Base-by-base conservation (phyloP, 1,140 invertebrate species). In the Cydia splendana region DNA sequence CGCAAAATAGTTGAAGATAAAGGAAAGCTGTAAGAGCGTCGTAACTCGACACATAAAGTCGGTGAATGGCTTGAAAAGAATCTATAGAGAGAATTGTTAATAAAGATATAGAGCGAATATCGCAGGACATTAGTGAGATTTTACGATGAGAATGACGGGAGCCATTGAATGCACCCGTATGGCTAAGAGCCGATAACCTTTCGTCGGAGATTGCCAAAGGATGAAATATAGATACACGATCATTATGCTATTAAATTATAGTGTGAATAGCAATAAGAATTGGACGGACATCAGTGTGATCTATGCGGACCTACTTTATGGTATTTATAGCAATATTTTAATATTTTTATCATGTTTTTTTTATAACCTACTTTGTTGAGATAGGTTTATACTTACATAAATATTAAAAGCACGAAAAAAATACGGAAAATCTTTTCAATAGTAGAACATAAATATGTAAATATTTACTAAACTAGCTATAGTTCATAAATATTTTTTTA, bases 81-180 rank as follows among this genome's bases (percentile, higher is more conserved):
- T 91, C 87, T 87, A 91, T 89, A 85, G 82, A 83, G 84, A 81
- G 91, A 91, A 93, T 90, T 91, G 88, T 93, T 93, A 93, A 91
- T 93, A 93, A 91, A 92, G 91, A 91, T 91, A 91, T 92, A 88
- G 87, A 89, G 86, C 80, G 78, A 83, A 88, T 91, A 90, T 91
- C 88, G 91, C 81, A 85, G 87, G 86, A 89, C 84, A 93, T 93
- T 93, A 91, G 91, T 87, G 89, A 86, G 79, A 76, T 85, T 93
- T 92, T 91, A 93, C 84, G 90, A 86, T 74, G 76, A 75, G 75
- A 84, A 85, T 89, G 84, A 88, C 86, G 82, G 88, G 80, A 79
- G 74, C 80, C 74, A 71, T 82, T 89, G 85, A 87, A 92, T 91
- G 88, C 88, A 90, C 88, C 88, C 87, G 85, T 79, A 85, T 81